A percentile compares a stretch with the other conserved stretches of the same genome.
Conservation (phyloP, 2,113 vertebrate species). For the Anhinga rufa region DNA sequence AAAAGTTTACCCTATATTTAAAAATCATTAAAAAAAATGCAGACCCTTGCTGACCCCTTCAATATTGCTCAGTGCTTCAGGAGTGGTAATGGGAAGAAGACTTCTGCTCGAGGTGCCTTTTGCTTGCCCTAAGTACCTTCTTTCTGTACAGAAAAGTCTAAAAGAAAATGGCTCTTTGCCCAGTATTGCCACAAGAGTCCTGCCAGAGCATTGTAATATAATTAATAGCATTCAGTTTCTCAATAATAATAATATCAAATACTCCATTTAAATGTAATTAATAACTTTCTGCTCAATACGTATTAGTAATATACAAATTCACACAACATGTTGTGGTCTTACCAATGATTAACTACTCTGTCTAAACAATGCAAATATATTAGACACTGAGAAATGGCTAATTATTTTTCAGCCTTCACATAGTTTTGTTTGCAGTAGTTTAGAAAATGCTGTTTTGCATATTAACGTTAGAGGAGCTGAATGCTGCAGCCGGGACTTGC, state of each 20-base stretch:
- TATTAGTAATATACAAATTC: conserved; percentile 30
- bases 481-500: not conserved
- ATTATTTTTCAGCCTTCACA: conserved; percentile 2
- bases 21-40: not conserved
- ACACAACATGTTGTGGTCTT: not conserved
- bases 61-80: not conserved
- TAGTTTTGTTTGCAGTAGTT: not conserved
- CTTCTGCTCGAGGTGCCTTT: not conserved
- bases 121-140: not conserved
- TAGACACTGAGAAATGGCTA: not conserved
- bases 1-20: not conserved
- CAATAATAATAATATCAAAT: conserved; percentile 6
- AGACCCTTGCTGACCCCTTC: not conserved
- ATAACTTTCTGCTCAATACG: conserved; percentile 2
- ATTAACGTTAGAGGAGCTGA: not conserved
- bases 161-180: not conserved
- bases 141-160: not conserved
- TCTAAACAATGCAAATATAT: conserved; percentile 37
- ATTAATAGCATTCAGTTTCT: not conserved
- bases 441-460: not conserved
- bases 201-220: not conserved
- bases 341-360: conserved; percentile 42
- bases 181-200: not conserved
- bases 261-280: conserved; percentile 29
- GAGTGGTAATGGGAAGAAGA: not conserved